Evolutionary conservation across 2,888 invertebrate genomes (phyloP), one percentile per base, ranked within the genome.

Genomic region (Eurytoma adleriae): DNA sequence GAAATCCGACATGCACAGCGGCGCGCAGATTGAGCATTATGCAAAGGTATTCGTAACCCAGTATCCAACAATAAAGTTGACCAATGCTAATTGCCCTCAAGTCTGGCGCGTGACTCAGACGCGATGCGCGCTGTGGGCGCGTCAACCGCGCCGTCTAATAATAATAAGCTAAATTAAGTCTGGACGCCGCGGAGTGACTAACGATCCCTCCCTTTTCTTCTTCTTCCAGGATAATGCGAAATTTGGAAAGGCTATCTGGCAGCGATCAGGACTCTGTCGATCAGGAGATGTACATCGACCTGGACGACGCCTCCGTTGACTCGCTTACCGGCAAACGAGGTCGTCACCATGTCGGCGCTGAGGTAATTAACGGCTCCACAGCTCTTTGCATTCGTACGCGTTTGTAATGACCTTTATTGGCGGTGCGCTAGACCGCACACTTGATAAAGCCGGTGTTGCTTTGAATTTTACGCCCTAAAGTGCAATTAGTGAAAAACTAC

Each of bases 251-350:
- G 87, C 88, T 89, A 85, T 90, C 90, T 79, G 88, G 89, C 84
- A 90, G 90, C 86, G 90, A 90, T 86, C 90, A 90, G 87, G 90
- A 81, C 85, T 90, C 89, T 81, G 89, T 85, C 85, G 89, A 90
- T 87, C 89, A 88, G 88, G 90, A 90, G 87, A 90, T 90, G 90
- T 90, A 90, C 86, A 90, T 90, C 89, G 90, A 90, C 85, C 88
- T 90, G 84, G 90, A 90, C 87, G 90, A 90, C 88, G 90, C 88
- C 80, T 90, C 90, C 82, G 90, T 90, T 80, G 90, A 90, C 87
- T 90, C 90, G 86, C 86, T 90, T 83, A 90, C 89, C 85, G 90
- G 90, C 80, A 90, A 90, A 90, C 87, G 90, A 83, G 88, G 89
- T 84, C 90, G 90, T 82, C 90, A 90, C 83, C 89, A 87, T 85